Conservation (phyloP, 1,140 invertebrate species). For the Drosophila quadrilineata region DNA sequence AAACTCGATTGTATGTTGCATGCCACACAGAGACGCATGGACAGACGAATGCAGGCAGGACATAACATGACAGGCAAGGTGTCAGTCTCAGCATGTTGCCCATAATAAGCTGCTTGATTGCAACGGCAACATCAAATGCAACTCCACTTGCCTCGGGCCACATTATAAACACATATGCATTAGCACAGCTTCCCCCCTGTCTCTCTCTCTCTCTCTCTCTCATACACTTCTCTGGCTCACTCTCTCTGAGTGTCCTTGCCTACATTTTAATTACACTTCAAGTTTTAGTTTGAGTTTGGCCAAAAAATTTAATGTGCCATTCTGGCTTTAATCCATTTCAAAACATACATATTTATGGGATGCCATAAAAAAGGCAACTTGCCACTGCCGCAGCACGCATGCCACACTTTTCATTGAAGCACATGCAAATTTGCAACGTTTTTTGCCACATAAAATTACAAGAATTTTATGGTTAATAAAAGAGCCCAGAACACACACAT, state of each 20-base stretch:
- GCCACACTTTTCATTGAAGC: slow-evolving; percentile 22
- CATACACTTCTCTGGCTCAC: too few relatives aligned
- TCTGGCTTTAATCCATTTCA: slow-evolving; percentile 37
- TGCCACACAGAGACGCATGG: too few relatives aligned
- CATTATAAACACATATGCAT: slow-evolving; percentile 34
- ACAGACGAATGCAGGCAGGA: too few relatives aligned
- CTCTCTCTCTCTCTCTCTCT: background rate
- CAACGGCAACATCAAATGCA: slow-evolving; percentile 64
- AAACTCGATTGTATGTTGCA: background rate
- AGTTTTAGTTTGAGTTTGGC: slow-evolving; percentile 19
- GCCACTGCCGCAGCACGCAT: slow-evolving; percentile 6
- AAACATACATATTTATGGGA: slow-evolving; percentile 43
- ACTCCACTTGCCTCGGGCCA: slow-evolving; percentile 25
- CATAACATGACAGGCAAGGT: slow-evolving; percentile 10
- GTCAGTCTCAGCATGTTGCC: slow-evolving; percentile 26
- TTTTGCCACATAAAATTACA: slow-evolving; percentile 48
- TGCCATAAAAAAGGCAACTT: slow-evolving; percentile 33
- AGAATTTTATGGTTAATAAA: slow-evolving; percentile 56
- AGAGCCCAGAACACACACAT: slow-evolving; percentile 16
- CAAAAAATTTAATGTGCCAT: slow-evolving; percentile 39
- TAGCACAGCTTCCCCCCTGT: slow-evolving; percentile 51
- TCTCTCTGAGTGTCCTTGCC: background rate
- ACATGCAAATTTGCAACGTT: slow-evolving; percentile 49
- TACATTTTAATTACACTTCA: slow-evolving; percentile 52
- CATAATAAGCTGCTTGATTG: slow-evolving; percentile 67